A percentile compares a stretch with the other conserved stretches of the same genome.
Conservation (phyloP, 1,140 invertebrate genomes). For the Hestina assimilis region DNA sequence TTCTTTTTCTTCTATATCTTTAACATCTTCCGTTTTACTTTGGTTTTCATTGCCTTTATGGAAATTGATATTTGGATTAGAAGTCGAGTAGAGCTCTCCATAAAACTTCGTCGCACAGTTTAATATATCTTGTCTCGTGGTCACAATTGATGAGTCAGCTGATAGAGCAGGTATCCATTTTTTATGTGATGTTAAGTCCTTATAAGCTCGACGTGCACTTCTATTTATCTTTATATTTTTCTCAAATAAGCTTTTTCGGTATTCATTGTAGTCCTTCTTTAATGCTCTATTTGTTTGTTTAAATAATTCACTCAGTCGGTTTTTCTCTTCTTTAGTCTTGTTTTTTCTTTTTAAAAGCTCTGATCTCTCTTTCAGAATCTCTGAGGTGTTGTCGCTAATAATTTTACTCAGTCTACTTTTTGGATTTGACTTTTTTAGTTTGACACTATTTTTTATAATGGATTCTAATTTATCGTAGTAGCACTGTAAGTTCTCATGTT, state of each 20-base stretch:
- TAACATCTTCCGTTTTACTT: background rate
- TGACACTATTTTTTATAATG: conserved; percentile 8
- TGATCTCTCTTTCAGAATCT: conserved; percentile 27
- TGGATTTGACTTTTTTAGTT: background rate
- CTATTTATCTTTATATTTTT: conserved; percentile 29
- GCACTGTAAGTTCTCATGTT: conserved; percentile 4
- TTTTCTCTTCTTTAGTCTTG: conserved; percentile 31
- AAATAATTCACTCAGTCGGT: conserved; percentile 31
- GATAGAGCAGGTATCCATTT: conserved; percentile 35
- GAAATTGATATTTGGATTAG: background rate
- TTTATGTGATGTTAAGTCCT: conserved; percentile 31
- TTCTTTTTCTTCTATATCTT: background rate
- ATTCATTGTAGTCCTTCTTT: conserved; percentile 29
- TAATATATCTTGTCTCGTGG: conserved; percentile 31
- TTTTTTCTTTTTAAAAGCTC: conserved; percentile 24
- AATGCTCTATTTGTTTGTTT: conserved; percentile 35
- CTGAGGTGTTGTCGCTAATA: conserved; percentile 8
- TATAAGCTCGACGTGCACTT: conserved; percentile 33
- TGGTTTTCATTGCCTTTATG: background rate
- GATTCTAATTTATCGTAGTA: conserved; percentile 5
- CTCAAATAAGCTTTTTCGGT: conserved; percentile 33
- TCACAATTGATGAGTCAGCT: conserved; percentile 18
- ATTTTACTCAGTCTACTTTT: background rate
- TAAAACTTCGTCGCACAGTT: conserved; percentile 33
- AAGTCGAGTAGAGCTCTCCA: conserved; percentile 19